Percentiles rank a stretch among this genome's conserved stretches.
Evolutionary conservation across 2,797 vertebrate genomes (phyloP).

Genomic region (Phoebastria nigripes): DNA sequence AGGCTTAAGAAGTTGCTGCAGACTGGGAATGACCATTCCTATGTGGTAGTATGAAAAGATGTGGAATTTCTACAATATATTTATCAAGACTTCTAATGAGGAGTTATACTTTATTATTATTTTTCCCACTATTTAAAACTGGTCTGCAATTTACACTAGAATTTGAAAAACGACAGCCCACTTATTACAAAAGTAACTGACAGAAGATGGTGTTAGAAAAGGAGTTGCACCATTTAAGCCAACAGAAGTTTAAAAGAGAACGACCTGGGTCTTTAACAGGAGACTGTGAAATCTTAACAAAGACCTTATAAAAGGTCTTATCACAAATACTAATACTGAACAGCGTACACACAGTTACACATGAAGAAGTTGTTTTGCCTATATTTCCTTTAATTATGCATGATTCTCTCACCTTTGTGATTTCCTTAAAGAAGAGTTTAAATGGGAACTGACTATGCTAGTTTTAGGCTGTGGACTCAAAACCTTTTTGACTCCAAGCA

Average conservation of each 20-base stretch:
- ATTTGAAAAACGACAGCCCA: background rate
- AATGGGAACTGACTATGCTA: background rate
- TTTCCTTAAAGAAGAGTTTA: background rate
- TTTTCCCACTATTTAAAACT: background rate
- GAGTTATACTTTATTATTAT: background rate
- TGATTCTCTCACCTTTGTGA: background rate
- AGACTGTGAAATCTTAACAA: background rate
- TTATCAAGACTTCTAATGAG: background rate
- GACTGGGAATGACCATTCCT: background rate
- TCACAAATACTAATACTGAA: background rate
- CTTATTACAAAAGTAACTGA: background rate
- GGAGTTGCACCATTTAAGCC: background rate
- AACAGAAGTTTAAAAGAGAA: background rate
- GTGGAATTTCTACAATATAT: background rate
- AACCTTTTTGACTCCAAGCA: background rate
- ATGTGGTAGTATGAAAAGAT: background rate
- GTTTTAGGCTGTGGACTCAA: background rate
- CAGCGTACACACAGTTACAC: background rate
- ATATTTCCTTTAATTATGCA: background rate
- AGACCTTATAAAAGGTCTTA: background rate
- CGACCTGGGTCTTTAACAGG: background rate
- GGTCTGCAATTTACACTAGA: background rate
- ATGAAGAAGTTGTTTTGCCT: background rate
- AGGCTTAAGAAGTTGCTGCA: background rate
- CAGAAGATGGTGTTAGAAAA: background rate